Evolutionary conservation across 2,113 vertebrate genomes (phyloP).

Genomic region (Clupea harengus): DNA sequence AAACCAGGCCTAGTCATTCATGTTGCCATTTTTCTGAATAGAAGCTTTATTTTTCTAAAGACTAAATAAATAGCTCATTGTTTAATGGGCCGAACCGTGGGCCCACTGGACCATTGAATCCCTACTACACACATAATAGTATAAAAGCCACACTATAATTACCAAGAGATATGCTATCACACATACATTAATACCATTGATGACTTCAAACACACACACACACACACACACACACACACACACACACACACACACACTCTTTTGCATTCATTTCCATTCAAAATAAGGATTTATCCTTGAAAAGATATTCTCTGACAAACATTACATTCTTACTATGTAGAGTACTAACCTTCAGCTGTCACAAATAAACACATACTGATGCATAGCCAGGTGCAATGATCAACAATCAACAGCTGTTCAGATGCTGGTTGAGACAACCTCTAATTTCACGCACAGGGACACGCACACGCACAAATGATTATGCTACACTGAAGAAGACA

Average conservation of each 20-base stretch:
- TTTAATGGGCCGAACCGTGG: too few relatives aligned
- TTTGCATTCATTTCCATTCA: neutral
- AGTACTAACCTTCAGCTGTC: neutral
- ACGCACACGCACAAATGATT: neutral
- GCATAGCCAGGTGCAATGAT: conserved; percentile 12
- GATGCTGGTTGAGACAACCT: neutral
- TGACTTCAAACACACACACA: neutral
- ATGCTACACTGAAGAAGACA: neutral
- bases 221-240: neutral
- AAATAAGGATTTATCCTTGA: neutral
- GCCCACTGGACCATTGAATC: too few relatives aligned
- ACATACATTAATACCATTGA: neutral
- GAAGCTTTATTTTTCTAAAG: too few relatives aligned
- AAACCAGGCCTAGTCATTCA: too few relatives aligned
- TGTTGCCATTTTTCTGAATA: too few relatives aligned
- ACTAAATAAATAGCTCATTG: too few relatives aligned
- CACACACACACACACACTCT: neutral
- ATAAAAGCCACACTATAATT: neutral
- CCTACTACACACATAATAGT: neutral
- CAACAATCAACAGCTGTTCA: conserved; percentile 20
- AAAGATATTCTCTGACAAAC: neutral
- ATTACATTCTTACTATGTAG: neutral
- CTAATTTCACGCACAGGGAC: neutral
- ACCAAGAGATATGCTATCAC: neutral
- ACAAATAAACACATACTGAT: neutral